Evolutionary conservation across 2,888 invertebrate species (phyloP), one percentile per base, ranked within the genome.

Genomic region (Lithophane ornitopus): DNA sequence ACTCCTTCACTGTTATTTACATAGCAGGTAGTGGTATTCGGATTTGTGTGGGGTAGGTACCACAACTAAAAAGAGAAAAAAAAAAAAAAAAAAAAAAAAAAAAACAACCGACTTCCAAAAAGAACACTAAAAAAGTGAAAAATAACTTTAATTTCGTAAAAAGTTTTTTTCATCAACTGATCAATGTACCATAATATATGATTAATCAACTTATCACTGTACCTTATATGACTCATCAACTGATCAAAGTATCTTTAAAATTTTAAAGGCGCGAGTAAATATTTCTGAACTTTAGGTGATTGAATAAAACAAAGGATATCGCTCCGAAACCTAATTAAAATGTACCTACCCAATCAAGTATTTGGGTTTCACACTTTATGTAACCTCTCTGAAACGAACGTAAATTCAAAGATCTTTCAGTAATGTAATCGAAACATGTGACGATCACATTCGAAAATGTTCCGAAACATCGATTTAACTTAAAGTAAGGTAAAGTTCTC

Each of bases 391-490:
- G 44, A 44, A 71, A 44, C 54, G 46, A 2, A 39, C 8, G n/a
- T 70, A 44, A n/a, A 67, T 49, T 68, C 26, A 49, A 49, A 39
- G 12, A 22, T 16, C 39, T 68, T 14, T 41, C 26, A 71, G 12
- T 28, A 59, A 34, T 59, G 22, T n/a, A 41, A 26, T 56, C 66
- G 6, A 59, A 67, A 71, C 70, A 68, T 52, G 46, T 68, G 70
- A 62, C 46, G 26, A 58, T 68, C 41, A 34, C 34, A 70, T 52
- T 44, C 12, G 19, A 56, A 49, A 78, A 62, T 58, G 46, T 72
- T 70, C 14, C 14, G 12, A 56, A 80, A 85, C 72, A 82, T 68
- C 67, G 66, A 74, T 80, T 80, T 73, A 76, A 84, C 59, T 81
- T 74, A 62, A 70, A 66, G 46, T 26, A 49, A 41, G 19, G 62